Evolutionary conservation across 2,888 invertebrate species (phyloP).

Genomic region (Trissonchulus latispiculum): DNA sequence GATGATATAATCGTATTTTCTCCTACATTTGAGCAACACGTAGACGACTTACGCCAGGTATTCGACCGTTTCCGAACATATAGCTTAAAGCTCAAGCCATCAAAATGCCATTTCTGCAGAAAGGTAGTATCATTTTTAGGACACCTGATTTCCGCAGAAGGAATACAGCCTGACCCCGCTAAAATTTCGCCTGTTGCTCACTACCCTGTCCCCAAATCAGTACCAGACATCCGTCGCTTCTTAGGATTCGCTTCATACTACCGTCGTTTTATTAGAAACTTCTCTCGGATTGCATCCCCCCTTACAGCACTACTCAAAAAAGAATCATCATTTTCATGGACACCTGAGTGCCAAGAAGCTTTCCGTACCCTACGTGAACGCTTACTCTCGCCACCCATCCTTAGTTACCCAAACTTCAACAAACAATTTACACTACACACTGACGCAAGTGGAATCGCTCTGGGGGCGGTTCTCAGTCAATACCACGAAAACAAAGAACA

Average conservation of each 20-base stretch:
- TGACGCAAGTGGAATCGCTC: too few relatives aligned
- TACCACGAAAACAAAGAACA: too few relatives aligned
- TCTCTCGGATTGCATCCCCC: slow-evolving; percentile 13
- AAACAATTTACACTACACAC: slow-evolving; percentile 1
- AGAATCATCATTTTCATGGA: slow-evolving; percentile 16
- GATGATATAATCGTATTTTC: too few relatives aligned
- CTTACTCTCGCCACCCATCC: slow-evolving; percentile 1
- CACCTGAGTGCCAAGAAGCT: slow-evolving; percentile 2
- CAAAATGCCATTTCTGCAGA: neutral
- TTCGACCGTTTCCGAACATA: neutral
- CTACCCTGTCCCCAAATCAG: neutral
- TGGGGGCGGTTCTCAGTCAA: too few relatives aligned
- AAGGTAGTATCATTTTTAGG: slow-evolving; percentile 1
- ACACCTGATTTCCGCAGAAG: slow-evolving; percentile 10
- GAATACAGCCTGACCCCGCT: slow-evolving; percentile 2
- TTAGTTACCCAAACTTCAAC: slow-evolving; percentile 19
- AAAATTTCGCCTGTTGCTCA: neutral
- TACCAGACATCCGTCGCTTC: slow-evolving; percentile 9
- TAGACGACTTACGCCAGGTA: neutral
- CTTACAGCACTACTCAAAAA: neutral
- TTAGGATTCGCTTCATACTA: slow-evolving; percentile 17
- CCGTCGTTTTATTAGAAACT: neutral
- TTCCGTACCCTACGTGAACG: slow-evolving; percentile 6
- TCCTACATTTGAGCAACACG: too few relatives aligned
- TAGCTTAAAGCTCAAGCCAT: slow-evolving; percentile 8